Percentiles rank a stretch among this genome's conserved stretches.
phyloP scores from a whole-genome alignment of 2,888 invertebrate genomes.

The Frankliniella fusca region DNA sequence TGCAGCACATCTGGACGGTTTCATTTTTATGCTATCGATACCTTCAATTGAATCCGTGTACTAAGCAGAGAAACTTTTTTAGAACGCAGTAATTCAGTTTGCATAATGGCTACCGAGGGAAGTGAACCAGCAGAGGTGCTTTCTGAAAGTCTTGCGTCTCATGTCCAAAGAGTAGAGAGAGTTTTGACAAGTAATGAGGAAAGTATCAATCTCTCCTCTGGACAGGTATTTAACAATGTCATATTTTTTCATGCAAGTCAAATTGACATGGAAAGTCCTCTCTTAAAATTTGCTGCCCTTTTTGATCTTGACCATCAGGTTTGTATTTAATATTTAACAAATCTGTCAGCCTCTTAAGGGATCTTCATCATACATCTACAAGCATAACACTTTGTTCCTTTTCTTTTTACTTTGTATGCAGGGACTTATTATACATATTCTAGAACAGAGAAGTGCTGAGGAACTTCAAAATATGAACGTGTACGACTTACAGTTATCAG shows the following conservation, averaged over 20 bases:
- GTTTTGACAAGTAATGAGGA: slow-evolving; percentile 35
- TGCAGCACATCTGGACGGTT: not conserved
- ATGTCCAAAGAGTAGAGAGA: slow-evolving; percentile 38
- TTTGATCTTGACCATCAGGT: slow-evolving; percentile 41
- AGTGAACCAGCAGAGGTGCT: slow-evolving; percentile 38
- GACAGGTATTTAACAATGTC: slow-evolving; percentile 39
- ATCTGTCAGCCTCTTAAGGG: not conserved
- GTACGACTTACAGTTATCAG: slow-evolving; percentile 41
- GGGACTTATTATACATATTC: slow-evolving; percentile 41
- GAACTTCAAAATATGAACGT: slow-evolving; percentile 41
- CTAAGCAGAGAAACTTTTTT: not conserved
- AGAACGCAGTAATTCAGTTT: slow-evolving; percentile 41
- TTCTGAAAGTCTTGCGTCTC: slow-evolving; percentile 36
- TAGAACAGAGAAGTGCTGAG: slow-evolving; percentile 40
- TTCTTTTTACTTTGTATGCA: slow-evolving; percentile 31
- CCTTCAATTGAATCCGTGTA: not conserved
- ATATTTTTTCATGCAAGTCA: slow-evolving; percentile 41
- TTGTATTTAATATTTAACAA: slow-evolving; percentile 18
- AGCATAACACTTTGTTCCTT: not conserved
- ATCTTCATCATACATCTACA: slow-evolving; percentile 28
- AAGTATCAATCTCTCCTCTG: not conserved
- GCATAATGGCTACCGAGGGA: slow-evolving; percentile 40
- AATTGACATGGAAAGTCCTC: slow-evolving; percentile 40
- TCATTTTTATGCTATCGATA: not conserved
- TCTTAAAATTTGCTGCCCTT: slow-evolving; percentile 41